Percentiles rank a stretch among this genome's conserved stretches.
These are phyloP conservation scores for Numida meleagris DNA, from an alignment of 2,113 vertebrate species.

Conservation along the genomic window DNA sequence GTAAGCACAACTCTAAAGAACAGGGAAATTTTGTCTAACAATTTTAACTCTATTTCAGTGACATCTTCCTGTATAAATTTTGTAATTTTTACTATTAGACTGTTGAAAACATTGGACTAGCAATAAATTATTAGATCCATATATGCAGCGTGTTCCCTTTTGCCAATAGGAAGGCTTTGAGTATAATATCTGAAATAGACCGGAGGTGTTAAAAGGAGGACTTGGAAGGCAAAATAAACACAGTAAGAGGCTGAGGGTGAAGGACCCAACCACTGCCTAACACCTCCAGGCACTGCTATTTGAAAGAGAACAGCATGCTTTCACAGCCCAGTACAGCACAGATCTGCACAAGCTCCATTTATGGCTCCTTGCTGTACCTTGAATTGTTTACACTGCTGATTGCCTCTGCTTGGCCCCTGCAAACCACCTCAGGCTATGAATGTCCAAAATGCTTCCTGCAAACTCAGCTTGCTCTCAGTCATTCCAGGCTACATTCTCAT, in stretches of 20 bases:
- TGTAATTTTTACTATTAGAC: neutral
- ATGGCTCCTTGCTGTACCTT: neutral
- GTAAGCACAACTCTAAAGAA: neutral
- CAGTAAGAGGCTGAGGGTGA: constrained; percentile 79
- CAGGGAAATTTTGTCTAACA: neutral
- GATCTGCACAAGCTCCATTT: neutral
- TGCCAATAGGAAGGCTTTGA: neutral
- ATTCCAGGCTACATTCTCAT: neutral
- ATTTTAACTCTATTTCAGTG: neutral
- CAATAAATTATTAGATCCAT: neutral
- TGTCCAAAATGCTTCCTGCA: neutral
- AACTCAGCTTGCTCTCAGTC: neutral
- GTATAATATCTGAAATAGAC: neutral
- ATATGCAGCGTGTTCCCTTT: neutral
- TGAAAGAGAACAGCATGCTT: constrained; percentile 82
- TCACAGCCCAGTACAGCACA: constrained; percentile 67
- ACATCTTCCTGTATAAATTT: neutral
- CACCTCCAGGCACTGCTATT: constrained; percentile 81
- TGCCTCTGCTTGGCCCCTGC: neutral
- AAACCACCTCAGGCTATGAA: neutral
- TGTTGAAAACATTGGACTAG: neutral
- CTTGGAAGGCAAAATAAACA: constrained; percentile 84
- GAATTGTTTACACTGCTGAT: neutral
- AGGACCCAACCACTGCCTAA: constrained; percentile 74
- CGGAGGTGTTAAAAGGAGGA: constrained; percentile 32